Evolutionary conservation across 1,140 invertebrate species (phyloP).

Genomic region (Dryas iulia): DNA sequence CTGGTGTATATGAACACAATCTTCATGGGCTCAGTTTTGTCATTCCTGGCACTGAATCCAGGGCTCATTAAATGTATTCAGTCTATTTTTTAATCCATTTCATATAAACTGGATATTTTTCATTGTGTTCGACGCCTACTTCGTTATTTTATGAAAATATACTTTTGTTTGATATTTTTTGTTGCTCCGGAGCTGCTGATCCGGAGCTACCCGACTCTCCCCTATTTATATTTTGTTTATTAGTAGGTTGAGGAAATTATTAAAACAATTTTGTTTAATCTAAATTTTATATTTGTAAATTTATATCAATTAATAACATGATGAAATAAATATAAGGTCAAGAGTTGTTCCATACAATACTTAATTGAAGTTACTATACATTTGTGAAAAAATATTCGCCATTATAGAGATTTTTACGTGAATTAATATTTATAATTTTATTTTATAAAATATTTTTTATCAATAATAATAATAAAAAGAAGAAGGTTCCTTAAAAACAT

Average conservation of each 20-base stretch:
- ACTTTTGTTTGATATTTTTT: no score
- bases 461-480: not conserved
- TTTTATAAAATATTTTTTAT: not conserved
- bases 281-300: constrained; percentile 67
- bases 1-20: no score
- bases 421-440: not conserved
- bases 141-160: no score
- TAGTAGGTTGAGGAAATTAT: constrained; percentile 15
- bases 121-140: no score
- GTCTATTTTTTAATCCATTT: no score
- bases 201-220: no score
- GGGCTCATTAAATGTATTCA: no score
- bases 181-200: no score
- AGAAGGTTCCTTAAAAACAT: not conserved
- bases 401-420: not conserved
- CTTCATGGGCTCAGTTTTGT: no score
- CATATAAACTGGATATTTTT: no score
- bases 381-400: constrained; percentile 1
- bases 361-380: not conserved
- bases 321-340: constrained; percentile 57
- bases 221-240: no score
- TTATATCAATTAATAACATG: constrained; percentile 57
- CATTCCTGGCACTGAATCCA: no score
- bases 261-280: constrained; percentile 52
- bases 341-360: constrained; percentile 50